A percentile compares a stretch with the other conserved stretches of the same genome.
phyloP scores from a whole-genome alignment of 2,797 vertebrate genomes.

The Halcyon smyrnensis region DNA sequence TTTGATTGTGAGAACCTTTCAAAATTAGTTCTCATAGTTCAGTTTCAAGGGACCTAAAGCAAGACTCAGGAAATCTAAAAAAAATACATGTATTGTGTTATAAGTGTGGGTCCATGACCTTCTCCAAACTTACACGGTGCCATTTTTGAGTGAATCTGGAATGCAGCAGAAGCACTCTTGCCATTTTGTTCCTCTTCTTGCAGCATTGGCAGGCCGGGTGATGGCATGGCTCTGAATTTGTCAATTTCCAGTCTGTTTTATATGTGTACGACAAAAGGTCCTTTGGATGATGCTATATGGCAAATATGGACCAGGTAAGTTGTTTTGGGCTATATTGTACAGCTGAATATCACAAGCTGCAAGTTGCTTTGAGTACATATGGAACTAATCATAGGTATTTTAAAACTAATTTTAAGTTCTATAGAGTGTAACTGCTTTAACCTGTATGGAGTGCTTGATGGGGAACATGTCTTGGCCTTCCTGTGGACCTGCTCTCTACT shows the following conservation, averaged over 20 bases:
- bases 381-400: background rate
- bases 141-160: background rate
- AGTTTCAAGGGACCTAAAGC: background rate
- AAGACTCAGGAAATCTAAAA: background rate
- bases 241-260: background rate
- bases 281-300: background rate
- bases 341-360: background rate
- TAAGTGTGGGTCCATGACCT: background rate
- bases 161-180: fast-evolving
- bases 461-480: background rate
- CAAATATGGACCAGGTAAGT: background rate
- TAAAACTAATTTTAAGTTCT: background rate
- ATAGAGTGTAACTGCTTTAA: background rate
- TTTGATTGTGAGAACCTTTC: background rate
- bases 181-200: background rate
- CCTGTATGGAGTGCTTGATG: background rate
- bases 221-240: background rate
- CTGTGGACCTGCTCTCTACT: background rate
- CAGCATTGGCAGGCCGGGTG: background rate
- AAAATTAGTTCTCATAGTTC: background rate
- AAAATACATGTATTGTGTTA: background rate
- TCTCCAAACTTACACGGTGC: background rate
- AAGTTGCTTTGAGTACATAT: background rate
- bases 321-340: background rate
- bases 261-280: background rate